These are phyloP conservation scores for Gopherus evgoodei DNA, from an alignment of 2,113 vertebrate genomes.

Conservation along the genomic window DNA sequence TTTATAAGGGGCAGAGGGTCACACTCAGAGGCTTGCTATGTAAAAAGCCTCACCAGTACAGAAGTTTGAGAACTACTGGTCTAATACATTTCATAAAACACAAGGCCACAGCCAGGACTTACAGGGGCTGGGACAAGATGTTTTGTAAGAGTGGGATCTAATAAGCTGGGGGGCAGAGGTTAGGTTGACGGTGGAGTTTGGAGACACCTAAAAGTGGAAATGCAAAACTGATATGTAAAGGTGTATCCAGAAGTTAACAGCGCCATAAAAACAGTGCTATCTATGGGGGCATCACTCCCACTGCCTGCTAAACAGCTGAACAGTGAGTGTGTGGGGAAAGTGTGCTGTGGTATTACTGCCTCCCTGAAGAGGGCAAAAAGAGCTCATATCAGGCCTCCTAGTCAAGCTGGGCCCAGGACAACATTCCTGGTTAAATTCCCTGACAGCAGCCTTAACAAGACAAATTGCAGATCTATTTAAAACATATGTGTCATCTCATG, in stretches of 20 bases:
- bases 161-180: neutral
- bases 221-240: neutral
- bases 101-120: neutral
- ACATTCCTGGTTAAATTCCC: neutral
- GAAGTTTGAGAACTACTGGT: too few species aligned
- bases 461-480: neutral
- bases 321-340: neutral
- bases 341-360: neutral
- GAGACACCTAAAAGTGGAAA: neutral
- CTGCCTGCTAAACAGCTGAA: neutral
- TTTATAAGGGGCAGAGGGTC: too few species aligned
- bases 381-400: neutral
- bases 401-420: neutral
- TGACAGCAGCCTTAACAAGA: neutral
- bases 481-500: neutral
- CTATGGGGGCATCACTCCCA: neutral
- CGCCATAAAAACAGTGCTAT: neutral
- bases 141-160: neutral
- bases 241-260: neutral
- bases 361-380: neutral
- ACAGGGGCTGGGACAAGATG: neutral
- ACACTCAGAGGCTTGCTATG: too few species aligned
- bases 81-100: neutral
- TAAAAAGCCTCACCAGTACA: too few species aligned
- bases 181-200: neutral